Conservation (phyloP, 2,797 vertebrate species). For the Gouania willdenowi region DNA sequence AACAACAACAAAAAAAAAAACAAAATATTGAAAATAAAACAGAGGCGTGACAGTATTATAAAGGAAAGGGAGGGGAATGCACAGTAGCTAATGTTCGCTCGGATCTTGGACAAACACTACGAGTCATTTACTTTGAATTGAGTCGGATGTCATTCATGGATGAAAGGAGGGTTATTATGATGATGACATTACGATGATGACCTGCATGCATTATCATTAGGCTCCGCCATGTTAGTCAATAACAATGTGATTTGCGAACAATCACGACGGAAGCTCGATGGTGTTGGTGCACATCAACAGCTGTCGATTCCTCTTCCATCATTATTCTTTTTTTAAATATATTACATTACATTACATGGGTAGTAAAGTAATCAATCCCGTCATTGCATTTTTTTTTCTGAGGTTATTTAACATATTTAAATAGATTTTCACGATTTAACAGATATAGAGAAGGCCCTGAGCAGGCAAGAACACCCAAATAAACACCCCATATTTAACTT, state of each 20-base stretch:
- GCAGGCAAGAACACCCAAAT: too few relatives aligned
- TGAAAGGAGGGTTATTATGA: constrained; percentile 55
- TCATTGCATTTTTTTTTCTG: constrained; percentile 5
- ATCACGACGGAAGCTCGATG: constrained; percentile 9
- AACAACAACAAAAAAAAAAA: constrained; percentile 1
- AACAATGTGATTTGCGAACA: constrained; percentile 55
- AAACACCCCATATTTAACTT: too few relatives aligned
- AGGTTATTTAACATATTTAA: neutral
- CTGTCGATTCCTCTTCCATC: neutral
- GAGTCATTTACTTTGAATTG: constrained; percentile 57
- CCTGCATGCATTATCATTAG: constrained; percentile 44
- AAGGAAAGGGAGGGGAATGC: constrained; percentile 22
- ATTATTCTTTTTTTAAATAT: neutral
- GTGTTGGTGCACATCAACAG: constrained; percentile 2
- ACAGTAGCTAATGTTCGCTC: constrained; percentile 24
- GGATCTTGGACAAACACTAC: constrained; percentile 56
- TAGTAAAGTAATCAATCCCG: constrained; percentile 1
- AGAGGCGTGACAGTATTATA: constrained; percentile 41
- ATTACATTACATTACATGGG: constrained; percentile 3
- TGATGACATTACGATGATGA: constrained; percentile 41
- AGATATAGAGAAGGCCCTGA: neutral
- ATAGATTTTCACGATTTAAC: neutral
- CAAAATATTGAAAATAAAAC: constrained; percentile 42
- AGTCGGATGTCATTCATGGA: constrained; percentile 58
- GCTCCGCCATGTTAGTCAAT: constrained; percentile 24